Evolutionary conservation across 2,888 invertebrate species (phyloP).

Genomic region (Spilarctia lutea): DNA sequence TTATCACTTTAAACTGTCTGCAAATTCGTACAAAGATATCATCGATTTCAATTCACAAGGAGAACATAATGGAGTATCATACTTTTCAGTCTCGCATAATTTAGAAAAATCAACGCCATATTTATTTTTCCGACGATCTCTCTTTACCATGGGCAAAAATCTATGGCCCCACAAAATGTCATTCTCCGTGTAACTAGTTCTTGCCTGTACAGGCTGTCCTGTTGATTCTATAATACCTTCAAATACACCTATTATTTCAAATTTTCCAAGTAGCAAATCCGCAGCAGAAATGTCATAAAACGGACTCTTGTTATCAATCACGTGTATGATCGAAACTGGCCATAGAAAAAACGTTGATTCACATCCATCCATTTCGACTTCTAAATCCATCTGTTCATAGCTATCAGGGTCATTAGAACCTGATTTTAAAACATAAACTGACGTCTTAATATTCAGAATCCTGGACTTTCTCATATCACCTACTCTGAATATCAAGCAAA

Average conservation of each 20-base stretch:
- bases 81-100: conserved; percentile 93
- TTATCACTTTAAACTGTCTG: conserved; percentile 12
- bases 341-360: conserved; percentile 97
- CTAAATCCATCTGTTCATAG: conserved; percentile 93
- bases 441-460: conserved; percentile 96
- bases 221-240: conserved; percentile 97
- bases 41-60: conserved; percentile 87
- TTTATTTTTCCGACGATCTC: conserved; percentile 89
- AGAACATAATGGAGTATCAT: conserved; percentile 95
- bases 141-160: conserved; percentile 92
- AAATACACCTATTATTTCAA: conserved; percentile 95
- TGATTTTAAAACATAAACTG: conserved; percentile 93
- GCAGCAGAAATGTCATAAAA: conserved; percentile 95
- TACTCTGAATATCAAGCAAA: conserved; percentile 96
- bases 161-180: conserved; percentile 96
- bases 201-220: conserved; percentile 92
- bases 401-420: conserved; percentile 93
- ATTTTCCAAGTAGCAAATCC: conserved; percentile 93
- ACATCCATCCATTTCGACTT: conserved; percentile 92
- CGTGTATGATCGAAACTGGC: conserved; percentile 97
- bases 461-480: conserved; percentile 98
- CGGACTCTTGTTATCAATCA: conserved; percentile 94
- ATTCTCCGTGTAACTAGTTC: conserved; percentile 92
- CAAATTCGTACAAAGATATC: conserved; percentile 41
- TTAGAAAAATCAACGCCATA: conserved; percentile 96